Conservation (phyloP, 2,888 invertebrate species). For the Nebria brevicollis region DNA sequence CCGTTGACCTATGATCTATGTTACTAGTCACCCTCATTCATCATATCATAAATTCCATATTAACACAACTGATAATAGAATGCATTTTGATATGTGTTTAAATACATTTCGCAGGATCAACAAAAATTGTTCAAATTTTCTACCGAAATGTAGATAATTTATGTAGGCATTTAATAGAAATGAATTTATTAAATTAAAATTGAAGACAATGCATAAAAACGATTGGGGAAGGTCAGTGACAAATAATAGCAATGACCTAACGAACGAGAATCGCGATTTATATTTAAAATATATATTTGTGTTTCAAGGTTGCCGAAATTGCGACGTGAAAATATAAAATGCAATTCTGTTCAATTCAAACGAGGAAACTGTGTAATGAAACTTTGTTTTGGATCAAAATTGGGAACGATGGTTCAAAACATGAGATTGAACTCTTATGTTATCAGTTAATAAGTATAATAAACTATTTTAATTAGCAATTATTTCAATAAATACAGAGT, state of each 20-base stretch:
- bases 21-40: not conserved
- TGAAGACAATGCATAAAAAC: constrained; percentile 9
- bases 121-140: not conserved
- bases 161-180: too few relatives aligned
- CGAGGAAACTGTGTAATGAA: too few relatives aligned
- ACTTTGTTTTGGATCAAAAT: too few relatives aligned
- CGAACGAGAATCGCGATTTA: too few relatives aligned
- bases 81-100: not conserved
- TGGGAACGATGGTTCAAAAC: constrained; percentile 6
- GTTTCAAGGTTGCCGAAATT: too few relatives aligned
- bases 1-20: not conserved
- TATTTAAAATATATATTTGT: too few relatives aligned
- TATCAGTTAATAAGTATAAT: constrained; percentile 31
- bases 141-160: too few relatives aligned
- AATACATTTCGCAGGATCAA: not conserved
- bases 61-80: not conserved
- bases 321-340: too few relatives aligned
- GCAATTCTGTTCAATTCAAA: too few relatives aligned
- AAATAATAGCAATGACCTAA: not conserved
- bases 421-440: constrained; percentile 12
- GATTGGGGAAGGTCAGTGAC: constrained; percentile 24
- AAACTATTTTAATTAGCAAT: constrained; percentile 26
- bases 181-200: too few relatives aligned
- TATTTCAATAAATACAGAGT: constrained; percentile 19
- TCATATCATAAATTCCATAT: not conserved